phyloP scores from a whole-genome alignment of 1,140 invertebrate species.

The Drosophila erecta region DNA sequence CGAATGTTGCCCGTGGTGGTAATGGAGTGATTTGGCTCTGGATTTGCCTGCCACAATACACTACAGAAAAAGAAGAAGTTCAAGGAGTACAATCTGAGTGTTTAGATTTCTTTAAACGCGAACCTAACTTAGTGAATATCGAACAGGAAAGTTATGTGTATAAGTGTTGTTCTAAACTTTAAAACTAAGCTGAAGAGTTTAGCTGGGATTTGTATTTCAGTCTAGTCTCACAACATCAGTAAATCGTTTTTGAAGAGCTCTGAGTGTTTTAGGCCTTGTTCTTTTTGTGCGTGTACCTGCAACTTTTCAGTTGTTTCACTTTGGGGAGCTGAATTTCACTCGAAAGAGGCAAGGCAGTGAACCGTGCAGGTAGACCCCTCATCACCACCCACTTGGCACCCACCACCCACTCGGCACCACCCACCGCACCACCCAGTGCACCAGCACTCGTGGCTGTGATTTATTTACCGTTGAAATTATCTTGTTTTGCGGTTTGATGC shows the following conservation, averaged over 20 bases:
- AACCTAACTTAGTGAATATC: too few species aligned
- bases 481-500: slow-evolving; percentile 84
- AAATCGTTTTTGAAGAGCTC: background rate
- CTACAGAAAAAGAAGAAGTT: background rate
- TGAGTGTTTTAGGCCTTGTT: background rate
- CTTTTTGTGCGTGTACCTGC: slow-evolving; percentile 11
- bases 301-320: slow-evolving; percentile 51
- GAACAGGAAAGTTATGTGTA: background rate
- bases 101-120: too few species aligned
- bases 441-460: slow-evolving; percentile 65
- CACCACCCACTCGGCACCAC: background rate
- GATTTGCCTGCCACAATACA: slow-evolving; percentile 25
- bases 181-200: background rate
- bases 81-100: too few species aligned
- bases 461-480: slow-evolving; percentile 84
- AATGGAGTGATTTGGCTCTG: slow-evolving; percentile 65
- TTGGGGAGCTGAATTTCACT: slow-evolving; percentile 30
- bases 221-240: too few species aligned
- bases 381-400: background rate
- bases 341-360: slow-evolving; percentile 46
- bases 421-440: slow-evolving; percentile 8
- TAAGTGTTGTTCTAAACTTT: background rate
- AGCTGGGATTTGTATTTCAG: too few species aligned
- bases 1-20: slow-evolving; percentile 51
- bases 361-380: slow-evolving; percentile 19